Percentiles rank a stretch among this genome's conserved stretches.
Conservation (phyloP, 2,888 invertebrate genomes). For the Aelia acuminata region DNA sequence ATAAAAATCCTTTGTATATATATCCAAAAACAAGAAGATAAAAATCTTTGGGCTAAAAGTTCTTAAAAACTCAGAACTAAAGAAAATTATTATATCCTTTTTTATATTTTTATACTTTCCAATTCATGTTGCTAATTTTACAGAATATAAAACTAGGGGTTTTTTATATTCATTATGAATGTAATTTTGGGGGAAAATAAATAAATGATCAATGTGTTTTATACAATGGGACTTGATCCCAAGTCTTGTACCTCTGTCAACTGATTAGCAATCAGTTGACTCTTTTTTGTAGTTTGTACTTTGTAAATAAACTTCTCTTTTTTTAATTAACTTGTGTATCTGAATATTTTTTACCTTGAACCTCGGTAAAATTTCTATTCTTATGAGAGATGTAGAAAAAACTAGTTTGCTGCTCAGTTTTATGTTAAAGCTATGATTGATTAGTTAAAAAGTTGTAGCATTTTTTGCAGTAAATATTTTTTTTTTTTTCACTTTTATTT, state of each 20-base stretch:
- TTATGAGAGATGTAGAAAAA: too few species aligned
- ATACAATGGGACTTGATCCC: slow-evolving; percentile 33
- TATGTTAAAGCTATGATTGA: too few species aligned
- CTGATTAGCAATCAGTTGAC: background rate
- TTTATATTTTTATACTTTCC: slow-evolving; percentile 51
- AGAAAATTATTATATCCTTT: slow-evolving; percentile 40
- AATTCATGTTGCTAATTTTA: slow-evolving; percentile 25
- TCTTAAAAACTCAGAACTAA: background rate
- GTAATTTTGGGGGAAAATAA: slow-evolving; percentile 24
- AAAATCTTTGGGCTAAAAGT: slow-evolving; percentile 24
- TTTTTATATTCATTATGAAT: slow-evolving; percentile 38
- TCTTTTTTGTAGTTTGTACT: slow-evolving; percentile 56
- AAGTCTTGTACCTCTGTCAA: slow-evolving; percentile 53
- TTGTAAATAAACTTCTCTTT: slow-evolving; percentile 55
- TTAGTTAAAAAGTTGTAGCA: too few species aligned
- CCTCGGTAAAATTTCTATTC: too few species aligned
- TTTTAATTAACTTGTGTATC: background rate
- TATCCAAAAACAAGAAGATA: background rate
- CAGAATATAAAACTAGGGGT: slow-evolving; percentile 37
- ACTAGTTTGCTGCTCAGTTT: too few species aligned
- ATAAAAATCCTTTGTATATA: slow-evolving; percentile 37
- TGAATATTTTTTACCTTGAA: background rate
- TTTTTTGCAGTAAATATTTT: too few species aligned
- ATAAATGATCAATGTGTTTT: slow-evolving; percentile 17
- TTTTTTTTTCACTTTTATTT: too few species aligned